phyloP scores from a whole-genome alignment of 2,888 invertebrate genomes.

The Drosophila robusta region DNA sequence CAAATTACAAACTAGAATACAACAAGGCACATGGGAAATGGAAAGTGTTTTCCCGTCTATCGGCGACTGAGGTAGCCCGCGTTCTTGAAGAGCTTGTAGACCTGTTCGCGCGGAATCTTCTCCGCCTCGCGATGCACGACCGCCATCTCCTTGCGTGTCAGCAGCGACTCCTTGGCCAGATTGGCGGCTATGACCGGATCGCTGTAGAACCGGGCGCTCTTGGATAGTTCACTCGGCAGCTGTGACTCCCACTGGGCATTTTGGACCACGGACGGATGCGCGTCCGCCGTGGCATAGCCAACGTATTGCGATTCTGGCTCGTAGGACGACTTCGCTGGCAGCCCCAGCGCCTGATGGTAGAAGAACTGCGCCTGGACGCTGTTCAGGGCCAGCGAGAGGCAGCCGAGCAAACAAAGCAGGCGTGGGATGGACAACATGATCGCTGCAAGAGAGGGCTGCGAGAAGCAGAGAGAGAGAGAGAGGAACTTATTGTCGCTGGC shows the following conservation, averaged over 20 bases:
- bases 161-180: slow-evolving; percentile 92
- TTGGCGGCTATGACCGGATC: slow-evolving; percentile 90
- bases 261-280: slow-evolving; percentile 90
- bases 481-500: slow-evolving; percentile 27
- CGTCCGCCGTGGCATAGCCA: slow-evolving; percentile 81
- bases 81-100: slow-evolving; percentile 90
- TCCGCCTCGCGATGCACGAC: slow-evolving; percentile 92
- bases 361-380: slow-evolving; percentile 70
- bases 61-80: slow-evolving; percentile 87
- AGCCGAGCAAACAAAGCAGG: slow-evolving; percentile 50
- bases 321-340: slow-evolving; percentile 37
- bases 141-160: slow-evolving; percentile 91
- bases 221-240: slow-evolving; percentile 89
- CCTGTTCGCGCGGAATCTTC: slow-evolving; percentile 91
- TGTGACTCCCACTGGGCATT: slow-evolving; percentile 90
- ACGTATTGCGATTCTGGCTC: slow-evolving; percentile 61
- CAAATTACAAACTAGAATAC: slow-evolving; percentile 70
- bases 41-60: slow-evolving; percentile 40
- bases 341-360: slow-evolving; percentile 67
- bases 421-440: slow-evolving; percentile 54
- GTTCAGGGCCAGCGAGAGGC: slow-evolving; percentile 33
- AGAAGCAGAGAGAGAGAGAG: slow-evolving; percentile 1
- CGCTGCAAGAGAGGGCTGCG: slow-evolving; percentile 29
- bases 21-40: slow-evolving; percentile 73
- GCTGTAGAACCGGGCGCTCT: slow-evolving; percentile 88